Base-by-base conservation (phyloP, 1,140 invertebrate species). In the Drosophila pandora region DNA sequence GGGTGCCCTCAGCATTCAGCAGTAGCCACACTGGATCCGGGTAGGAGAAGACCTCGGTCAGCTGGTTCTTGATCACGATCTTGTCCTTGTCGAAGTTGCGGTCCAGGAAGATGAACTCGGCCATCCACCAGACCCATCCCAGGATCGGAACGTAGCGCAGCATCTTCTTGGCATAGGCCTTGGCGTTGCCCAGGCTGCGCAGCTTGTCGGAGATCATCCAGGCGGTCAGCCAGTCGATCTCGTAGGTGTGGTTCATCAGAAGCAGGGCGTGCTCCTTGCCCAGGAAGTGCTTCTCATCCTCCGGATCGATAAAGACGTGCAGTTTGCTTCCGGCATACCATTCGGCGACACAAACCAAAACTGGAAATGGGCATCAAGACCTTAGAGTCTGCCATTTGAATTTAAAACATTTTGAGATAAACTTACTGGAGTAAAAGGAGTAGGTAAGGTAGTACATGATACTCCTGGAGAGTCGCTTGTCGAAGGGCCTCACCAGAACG, bases 121-220 rank as follows among this genome's bases (percentile, higher is more conserved):
- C 95, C 92, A 98, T 97, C 92, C 96, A 96, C 97, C 97, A 99
- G 58, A 95, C 95, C 97, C 98, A 99, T 47, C 98, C 98, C 64
- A 99, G 93, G 1, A 97, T 95, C 5, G 98, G 98, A 57, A 99
- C 93, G 85, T 97, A 98, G 76, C 96, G 95, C 69, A 99, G 95
- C 3, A 95, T 95, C 91, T 98, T 97, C 93, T 99, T 99, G 3
- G 97, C 96, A 93, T 97, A 98, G 2, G 97, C 96, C 94, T 99
- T 99, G 68, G 96, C 96, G 91, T 97, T 97, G 49, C 97, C 97
- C 78, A 98, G 92, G 57, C 96, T 93, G 77, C 92, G 84, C 73
- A 95, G 92, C 72, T 95, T 94, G 73, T 98, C 97, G 81, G 95
- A 95, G 59, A 97, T 93, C 73, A 97, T 94, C 96, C 97, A 98